phyloP scores from a whole-genome alignment of 1,140 invertebrate genomes.

The Archegozetes longisetosus region DNA sequence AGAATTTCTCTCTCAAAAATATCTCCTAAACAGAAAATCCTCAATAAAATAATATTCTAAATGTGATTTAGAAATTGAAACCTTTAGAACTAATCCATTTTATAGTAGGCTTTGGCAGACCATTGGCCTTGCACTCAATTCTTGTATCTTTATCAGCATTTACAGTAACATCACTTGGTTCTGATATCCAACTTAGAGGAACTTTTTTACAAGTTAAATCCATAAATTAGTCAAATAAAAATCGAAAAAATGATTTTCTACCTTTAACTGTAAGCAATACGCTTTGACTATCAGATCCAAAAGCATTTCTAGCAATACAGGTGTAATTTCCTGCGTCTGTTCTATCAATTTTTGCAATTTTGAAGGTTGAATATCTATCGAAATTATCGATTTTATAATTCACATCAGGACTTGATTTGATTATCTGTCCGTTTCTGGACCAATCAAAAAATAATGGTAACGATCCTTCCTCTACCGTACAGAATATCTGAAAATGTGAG shows the following conservation, averaged over 20 bases:
- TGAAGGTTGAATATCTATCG: background rate
- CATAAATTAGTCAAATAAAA: too few species aligned
- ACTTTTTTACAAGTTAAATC: slow-evolving; percentile 41
- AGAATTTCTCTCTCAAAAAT: slow-evolving; percentile 5
- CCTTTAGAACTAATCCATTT: slow-evolving; percentile 78
- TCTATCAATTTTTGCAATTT: background rate
- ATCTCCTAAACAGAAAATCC: slow-evolving; percentile 10
- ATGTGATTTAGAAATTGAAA: slow-evolving; percentile 60
- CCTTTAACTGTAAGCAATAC: slow-evolving; percentile 6
- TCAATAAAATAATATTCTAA: slow-evolving; percentile 39
- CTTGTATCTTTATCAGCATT: slow-evolving; percentile 58
- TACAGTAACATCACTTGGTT: slow-evolving; percentile 70
- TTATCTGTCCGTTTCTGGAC: slow-evolving; percentile 7
- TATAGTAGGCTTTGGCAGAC: too few species aligned
- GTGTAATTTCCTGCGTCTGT: slow-evolving; percentile 19
- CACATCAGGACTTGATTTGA: background rate
- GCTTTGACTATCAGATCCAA: slow-evolving; percentile 7
- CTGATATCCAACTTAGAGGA: slow-evolving; percentile 73
- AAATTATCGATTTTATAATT: background rate
- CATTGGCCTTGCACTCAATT: too few species aligned
- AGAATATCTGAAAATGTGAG: slow-evolving; percentile 8
- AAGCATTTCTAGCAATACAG: slow-evolving; percentile 16
- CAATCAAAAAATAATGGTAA: slow-evolving; percentile 12
- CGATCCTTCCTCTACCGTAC: slow-evolving; percentile 2
- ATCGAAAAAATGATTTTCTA: background rate